These are phyloP conservation scores for Chrysoperla carnea DNA, from an alignment of 1,140 invertebrate genomes.

Conservation along the genomic window DNA sequence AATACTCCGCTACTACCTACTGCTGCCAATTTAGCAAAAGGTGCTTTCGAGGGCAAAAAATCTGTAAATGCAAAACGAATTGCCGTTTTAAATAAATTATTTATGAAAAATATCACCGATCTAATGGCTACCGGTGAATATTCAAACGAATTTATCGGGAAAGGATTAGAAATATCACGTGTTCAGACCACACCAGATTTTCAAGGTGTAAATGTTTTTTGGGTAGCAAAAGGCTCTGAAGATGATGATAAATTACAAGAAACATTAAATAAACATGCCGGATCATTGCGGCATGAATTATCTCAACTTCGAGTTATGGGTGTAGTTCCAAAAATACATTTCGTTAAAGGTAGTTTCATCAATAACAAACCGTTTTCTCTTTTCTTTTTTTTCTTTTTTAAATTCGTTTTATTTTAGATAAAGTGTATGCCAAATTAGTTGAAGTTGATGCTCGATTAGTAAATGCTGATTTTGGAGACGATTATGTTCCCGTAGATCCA, in stretches of 20 bases:
- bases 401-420: conserved; percentile 26
- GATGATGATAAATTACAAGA: conserved; percentile 27
- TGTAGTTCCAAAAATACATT: conserved; percentile 45
- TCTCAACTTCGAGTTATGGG: conserved; percentile 49
- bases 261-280: conserved; percentile 31
- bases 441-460: conserved; percentile 37
- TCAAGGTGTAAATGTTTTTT: conserved; percentile 43
- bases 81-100: conserved; percentile 53
- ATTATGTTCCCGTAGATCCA: conserved; percentile 27
- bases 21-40: neutral
- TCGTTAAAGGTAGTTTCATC: conserved; percentile 36
- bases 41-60: conserved; percentile 6
- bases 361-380: neutral
- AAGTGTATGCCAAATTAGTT: conserved; percentile 22
- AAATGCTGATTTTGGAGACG: conserved; percentile 38
- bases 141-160: conserved; percentile 33
- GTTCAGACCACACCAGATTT: conserved; percentile 36
- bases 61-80: conserved; percentile 22
- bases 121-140: conserved; percentile 48
- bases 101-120: conserved; percentile 60
- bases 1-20: neutral
- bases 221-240: conserved; percentile 33
- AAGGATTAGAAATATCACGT: conserved; percentile 45
- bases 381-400: too few relatives aligned
- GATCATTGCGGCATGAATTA: conserved; percentile 42